Evolutionary conservation across 1,140 invertebrate species (phyloP).

Genomic region (Aphelinus certus): DNA sequence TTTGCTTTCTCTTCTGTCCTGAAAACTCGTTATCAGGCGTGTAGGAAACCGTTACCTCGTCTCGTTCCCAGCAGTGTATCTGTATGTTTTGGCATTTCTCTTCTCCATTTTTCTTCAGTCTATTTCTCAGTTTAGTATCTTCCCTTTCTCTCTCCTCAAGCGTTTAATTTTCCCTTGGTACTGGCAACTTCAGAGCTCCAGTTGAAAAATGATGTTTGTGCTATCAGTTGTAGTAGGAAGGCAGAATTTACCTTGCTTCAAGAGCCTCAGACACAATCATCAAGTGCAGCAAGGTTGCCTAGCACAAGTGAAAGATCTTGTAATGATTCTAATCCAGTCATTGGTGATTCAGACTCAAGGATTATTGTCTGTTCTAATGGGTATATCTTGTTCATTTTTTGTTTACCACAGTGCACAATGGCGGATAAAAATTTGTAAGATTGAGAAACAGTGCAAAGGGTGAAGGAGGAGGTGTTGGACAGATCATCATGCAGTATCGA

Average conservation of each 20-base stretch:
- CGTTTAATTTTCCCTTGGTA: not conserved
- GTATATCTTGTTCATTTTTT: slow-evolving; percentile 2
- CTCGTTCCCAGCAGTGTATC: not conserved
- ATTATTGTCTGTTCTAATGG: not conserved
- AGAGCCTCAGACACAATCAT: not conserved
- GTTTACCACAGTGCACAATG: slow-evolving; percentile 23
- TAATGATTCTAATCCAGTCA: slow-evolving; percentile 1
- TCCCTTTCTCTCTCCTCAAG: not conserved
- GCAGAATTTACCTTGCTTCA: not conserved
- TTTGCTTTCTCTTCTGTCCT: not conserved
- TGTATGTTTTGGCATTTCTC: not conserved
- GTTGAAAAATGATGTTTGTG: not conserved
- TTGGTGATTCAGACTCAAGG: not conserved
- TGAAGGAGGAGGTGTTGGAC: slow-evolving; percentile 2
- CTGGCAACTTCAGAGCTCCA: not conserved
- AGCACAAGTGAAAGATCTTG: slow-evolving; percentile 4
- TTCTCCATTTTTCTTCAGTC: not conserved
- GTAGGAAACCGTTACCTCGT: not conserved
- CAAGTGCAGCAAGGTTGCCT: not conserved
- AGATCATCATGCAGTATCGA: slow-evolving; percentile 27
- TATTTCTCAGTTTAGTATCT: not conserved
- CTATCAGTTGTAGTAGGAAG: not conserved
- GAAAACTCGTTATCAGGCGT: too few species aligned
- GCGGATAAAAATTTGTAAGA: slow-evolving; percentile 13
- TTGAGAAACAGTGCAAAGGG: slow-evolving; percentile 8